Evolutionary conservation across 2,888 invertebrate genomes (phyloP).

Genomic region (Cerceris rybyensis): DNA sequence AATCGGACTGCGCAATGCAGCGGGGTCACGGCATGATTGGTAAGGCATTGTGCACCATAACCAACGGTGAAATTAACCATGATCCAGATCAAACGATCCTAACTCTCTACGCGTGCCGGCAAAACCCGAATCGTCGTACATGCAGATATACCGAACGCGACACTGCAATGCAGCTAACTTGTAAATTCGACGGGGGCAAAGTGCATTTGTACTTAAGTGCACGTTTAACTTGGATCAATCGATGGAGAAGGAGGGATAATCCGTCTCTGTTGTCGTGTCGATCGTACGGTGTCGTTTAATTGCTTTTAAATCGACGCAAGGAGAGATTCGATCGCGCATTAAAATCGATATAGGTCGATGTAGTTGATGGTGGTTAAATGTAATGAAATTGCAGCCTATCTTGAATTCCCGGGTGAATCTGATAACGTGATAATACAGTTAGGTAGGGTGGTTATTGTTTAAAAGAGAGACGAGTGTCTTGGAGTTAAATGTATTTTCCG

Average conservation of each 20-base stretch:
- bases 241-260: conserved; percentile 41
- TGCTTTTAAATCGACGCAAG: conserved; percentile 29
- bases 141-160: conserved; percentile 28
- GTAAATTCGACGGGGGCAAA: conserved; percentile 28
- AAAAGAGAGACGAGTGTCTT: neutral
- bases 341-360: neutral
- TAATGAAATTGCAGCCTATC: neutral
- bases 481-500: neutral
- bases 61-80: conserved; percentile 67
- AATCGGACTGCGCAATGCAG: conserved; percentile 56
- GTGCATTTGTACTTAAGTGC: conserved; percentile 55
- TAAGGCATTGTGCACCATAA: conserved; percentile 65
- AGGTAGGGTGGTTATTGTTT: conserved; percentile 9
- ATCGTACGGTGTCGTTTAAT: conserved; percentile 1
- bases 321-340: conserved; percentile 10
- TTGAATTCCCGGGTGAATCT: neutral
- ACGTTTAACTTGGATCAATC: conserved; percentile 42
- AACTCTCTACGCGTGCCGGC: conserved; percentile 53
- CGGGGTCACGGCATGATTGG: conserved; percentile 58
- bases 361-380: neutral
- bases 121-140: conserved; percentile 41
- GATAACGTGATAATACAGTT: neutral
- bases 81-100: conserved; percentile 64
- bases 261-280: conserved; percentile 35
- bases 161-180: conserved; percentile 50